Conservation (phyloP, 1,140 invertebrate species). For the Cephus cinctus region DNA sequence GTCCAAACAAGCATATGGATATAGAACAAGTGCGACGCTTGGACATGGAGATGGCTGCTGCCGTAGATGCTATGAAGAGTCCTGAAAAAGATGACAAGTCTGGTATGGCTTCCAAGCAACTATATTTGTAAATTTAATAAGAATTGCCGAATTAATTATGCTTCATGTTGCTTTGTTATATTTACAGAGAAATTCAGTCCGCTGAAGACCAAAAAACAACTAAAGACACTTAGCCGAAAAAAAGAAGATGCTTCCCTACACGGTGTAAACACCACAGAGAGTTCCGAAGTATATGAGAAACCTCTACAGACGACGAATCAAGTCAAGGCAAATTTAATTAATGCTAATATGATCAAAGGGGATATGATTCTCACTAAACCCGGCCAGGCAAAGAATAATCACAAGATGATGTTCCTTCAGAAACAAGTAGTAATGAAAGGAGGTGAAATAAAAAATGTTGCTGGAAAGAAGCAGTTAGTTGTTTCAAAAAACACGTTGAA, state of each 20-base stretch:
- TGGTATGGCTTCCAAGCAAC: slow-evolving; percentile 19
- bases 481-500: slow-evolving; percentile 38
- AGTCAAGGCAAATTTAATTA: slow-evolving; percentile 51
- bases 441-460: slow-evolving; percentile 38
- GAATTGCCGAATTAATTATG: not conserved
- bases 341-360: slow-evolving; percentile 50
- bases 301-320: slow-evolving; percentile 47
- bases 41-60: slow-evolving; percentile 53
- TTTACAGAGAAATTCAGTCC: slow-evolving; percentile 16
- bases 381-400: slow-evolving; percentile 41
- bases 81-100: slow-evolving; percentile 43
- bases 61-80: slow-evolving; percentile 51
- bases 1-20: slow-evolving; percentile 46
- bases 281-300: slow-evolving; percentile 29
- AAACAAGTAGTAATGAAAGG: slow-evolving; percentile 46
- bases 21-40: slow-evolving; percentile 48
- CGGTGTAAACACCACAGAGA: slow-evolving; percentile 2
- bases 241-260: slow-evolving; percentile 36
- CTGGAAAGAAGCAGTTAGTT: slow-evolving; percentile 34
- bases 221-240: slow-evolving; percentile 33
- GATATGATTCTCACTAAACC: slow-evolving; percentile 52
- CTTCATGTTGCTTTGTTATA: too few species aligned
- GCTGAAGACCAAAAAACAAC: slow-evolving; percentile 32
- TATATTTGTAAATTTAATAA: slow-evolving; percentile 14
- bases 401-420: slow-evolving; percentile 44